Evolutionary conservation across 2,113 vertebrate genomes (phyloP).

Genomic region (Paramisgurnus dabryanus): DNA sequence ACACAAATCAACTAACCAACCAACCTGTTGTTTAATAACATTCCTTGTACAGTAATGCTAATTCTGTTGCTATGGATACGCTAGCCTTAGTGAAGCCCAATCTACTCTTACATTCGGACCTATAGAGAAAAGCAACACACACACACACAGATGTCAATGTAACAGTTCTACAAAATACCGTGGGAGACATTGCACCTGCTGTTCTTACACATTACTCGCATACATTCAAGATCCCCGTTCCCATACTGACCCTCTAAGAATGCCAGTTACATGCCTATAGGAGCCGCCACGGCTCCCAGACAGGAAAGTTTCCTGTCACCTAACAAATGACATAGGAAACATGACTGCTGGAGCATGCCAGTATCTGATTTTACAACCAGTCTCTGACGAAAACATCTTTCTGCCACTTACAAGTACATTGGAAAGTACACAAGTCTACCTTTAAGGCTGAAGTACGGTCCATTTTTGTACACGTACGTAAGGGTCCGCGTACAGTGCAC

Average conservation of each 20-base stretch:
- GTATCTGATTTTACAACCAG: conserved; percentile 51
- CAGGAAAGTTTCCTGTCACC: conserved; percentile 43
- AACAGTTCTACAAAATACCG: conserved; percentile 56
- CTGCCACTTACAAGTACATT: neutral
- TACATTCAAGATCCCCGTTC: conserved; percentile 66
- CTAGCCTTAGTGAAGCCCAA: neutral
- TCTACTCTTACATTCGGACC: neutral
- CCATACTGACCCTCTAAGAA: conserved; percentile 69
- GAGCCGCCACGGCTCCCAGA: conserved; percentile 60
- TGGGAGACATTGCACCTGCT: conserved; percentile 66
- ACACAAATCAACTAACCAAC: neutral
- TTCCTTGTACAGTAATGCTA: conserved; percentile 29
- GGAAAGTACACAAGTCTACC: neutral
- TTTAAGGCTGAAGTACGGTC: too few relatives aligned
- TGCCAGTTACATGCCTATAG: conserved; percentile 56
- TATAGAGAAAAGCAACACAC: neutral
- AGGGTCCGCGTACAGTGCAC: too few relatives aligned
- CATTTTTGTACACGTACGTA: too few relatives aligned
- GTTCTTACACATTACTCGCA: conserved; percentile 59
- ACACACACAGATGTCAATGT: conserved; percentile 50
- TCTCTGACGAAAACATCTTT: neutral
- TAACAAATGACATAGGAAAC: conserved; percentile 61
- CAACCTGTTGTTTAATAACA: neutral
- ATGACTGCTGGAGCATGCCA: conserved; percentile 33
- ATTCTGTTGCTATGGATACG: conserved; percentile 23